Conservation (phyloP, 2,113 vertebrate species). For the Otis tarda region DNA sequence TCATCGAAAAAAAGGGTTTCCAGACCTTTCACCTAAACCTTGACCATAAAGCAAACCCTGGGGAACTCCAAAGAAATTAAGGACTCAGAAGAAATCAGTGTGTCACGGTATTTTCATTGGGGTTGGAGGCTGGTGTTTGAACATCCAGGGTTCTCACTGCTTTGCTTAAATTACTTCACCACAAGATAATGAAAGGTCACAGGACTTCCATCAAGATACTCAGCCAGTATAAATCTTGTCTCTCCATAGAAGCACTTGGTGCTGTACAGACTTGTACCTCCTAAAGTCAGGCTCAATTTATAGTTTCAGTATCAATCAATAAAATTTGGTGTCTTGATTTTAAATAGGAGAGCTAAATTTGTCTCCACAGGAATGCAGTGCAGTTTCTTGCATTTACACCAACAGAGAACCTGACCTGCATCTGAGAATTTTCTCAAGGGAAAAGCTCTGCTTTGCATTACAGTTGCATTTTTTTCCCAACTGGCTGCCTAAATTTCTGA, state of each 20-base stretch:
- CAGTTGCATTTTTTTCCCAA: neutral
- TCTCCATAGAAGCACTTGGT: neutral
- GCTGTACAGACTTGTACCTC: neutral
- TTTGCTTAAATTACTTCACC: neutral
- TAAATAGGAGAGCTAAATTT: neutral
- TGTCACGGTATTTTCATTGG: neutral
- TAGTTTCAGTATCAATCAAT: neutral
- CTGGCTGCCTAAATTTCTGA: neutral
- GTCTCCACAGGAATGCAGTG: neutral
- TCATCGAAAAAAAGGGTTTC: neutral
- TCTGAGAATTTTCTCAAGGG: neutral
- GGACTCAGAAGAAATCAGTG: neutral
- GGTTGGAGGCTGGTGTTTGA: neutral
- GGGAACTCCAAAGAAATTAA: neutral
- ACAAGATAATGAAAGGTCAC: conserved; percentile 20
- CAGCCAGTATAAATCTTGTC: neutral
- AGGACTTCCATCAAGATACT: conserved; percentile 17
- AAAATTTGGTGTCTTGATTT: neutral
- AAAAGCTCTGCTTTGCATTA: neutral
- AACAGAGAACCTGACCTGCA: neutral
- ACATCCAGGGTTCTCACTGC: neutral
- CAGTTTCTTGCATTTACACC: neutral
- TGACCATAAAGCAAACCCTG: neutral
- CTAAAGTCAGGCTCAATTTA: conserved; percentile 14
- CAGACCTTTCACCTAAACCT: neutral